phyloP scores from a whole-genome alignment of 2,113 vertebrate genomes.

The Etia nguti region DNA sequence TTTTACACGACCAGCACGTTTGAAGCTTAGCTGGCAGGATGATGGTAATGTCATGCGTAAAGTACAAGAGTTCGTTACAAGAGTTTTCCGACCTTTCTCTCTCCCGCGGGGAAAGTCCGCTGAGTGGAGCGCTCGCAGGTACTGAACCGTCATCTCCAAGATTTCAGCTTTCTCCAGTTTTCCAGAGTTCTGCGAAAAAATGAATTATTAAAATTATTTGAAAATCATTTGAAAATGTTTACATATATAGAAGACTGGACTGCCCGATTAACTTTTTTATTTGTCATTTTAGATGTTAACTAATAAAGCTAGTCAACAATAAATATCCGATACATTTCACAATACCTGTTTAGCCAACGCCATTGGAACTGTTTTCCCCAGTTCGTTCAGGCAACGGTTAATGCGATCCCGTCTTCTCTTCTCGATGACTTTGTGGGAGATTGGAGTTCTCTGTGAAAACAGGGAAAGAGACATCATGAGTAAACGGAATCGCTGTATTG shows the following conservation, averaged over 20 bases:
- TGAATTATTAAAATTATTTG: neutral
- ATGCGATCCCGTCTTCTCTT: conserved; percentile 93
- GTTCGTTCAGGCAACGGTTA: conserved; percentile 90
- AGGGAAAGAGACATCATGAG: neutral
- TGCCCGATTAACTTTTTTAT: neutral
- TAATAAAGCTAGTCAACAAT: neutral
- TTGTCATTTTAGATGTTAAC: neutral
- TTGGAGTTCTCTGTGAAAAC: conserved; percentile 82
- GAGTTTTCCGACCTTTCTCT: conserved; percentile 83
- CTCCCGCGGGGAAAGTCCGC: conserved; percentile 91
- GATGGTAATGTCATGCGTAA: neutral
- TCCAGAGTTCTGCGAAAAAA: conserved; percentile 76
- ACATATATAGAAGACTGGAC: neutral
- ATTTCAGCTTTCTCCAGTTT: conserved; percentile 98
- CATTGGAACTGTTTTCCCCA: conserved; percentile 96
- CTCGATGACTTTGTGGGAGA: conserved; percentile 98
- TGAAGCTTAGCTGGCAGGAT: neutral
- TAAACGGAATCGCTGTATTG: neutral
- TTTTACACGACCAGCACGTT: neutral
- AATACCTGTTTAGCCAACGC: conserved; percentile 94
- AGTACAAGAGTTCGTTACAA: neutral
- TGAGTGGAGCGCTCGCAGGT: conserved; percentile 89
- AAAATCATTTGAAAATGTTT: neutral
- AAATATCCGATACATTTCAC: neutral
- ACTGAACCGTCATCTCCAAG: conserved; percentile 97